phyloP scores from a whole-genome alignment of 2,113 vertebrate genomes.

The Micronycteris hirsuta region DNA sequence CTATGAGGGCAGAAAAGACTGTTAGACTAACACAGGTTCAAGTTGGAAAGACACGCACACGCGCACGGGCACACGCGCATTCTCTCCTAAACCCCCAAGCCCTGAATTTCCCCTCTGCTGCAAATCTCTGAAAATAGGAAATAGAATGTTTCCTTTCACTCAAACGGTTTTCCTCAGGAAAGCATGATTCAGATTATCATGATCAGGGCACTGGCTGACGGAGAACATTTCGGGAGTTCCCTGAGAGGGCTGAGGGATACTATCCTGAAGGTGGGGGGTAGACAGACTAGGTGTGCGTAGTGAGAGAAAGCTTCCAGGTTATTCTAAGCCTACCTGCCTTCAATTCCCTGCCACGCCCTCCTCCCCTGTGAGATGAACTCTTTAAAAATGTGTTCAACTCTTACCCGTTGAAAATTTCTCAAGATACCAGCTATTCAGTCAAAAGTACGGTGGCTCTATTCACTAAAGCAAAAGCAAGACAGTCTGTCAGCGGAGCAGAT shows the following conservation, averaged over 20 bases:
- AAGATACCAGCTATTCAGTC: neutral
- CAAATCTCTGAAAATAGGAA: conserved; percentile 50
- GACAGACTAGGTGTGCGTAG: accelerated
- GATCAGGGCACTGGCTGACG: neutral
- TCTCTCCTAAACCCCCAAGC: neutral
- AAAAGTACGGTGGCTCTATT: neutral
- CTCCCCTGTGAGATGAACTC: neutral
- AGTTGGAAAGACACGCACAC: neutral
- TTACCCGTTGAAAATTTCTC: conserved; percentile 21
- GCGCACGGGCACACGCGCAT: neutral
- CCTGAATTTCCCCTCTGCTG: neutral
- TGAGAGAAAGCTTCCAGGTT: neutral
- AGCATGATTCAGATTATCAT: neutral
- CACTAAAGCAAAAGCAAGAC: conserved; percentile 23
- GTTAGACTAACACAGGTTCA: neutral
- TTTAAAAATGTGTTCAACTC: neutral
- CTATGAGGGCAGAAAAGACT: neutral
- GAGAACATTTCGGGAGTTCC: neutral
- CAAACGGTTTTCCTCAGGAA: conserved; percentile 43
- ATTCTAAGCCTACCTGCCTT: neutral
- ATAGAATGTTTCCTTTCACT: conserved; percentile 46
- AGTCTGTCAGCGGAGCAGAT: neutral
- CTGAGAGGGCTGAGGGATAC: neutral
- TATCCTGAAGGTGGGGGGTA: neutral
- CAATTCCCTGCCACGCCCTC: neutral